Percentiles rank a stretch among this genome's conserved stretches.
These are phyloP conservation scores for Bruchidius siliquastri DNA, from an alignment of 2,888 invertebrate species.

Conservation along the genomic window DNA sequence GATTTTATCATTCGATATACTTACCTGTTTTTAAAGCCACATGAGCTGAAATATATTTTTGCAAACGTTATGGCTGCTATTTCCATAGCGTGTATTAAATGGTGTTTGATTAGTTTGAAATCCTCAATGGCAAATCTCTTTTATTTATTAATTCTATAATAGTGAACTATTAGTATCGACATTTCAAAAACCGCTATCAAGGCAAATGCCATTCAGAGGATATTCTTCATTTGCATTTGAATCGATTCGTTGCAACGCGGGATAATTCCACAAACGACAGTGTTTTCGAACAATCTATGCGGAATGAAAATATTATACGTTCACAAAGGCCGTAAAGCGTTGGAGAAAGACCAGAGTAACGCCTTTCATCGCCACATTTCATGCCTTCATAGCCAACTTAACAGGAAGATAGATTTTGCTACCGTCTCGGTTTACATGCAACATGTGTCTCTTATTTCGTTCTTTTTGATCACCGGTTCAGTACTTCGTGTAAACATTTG, in stretches of 20 bases:
- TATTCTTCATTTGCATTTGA: not conserved
- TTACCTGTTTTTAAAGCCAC: too few species aligned
- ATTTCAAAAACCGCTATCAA: not conserved
- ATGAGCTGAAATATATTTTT: too few species aligned
- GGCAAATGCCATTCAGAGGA: not conserved
- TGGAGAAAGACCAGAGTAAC: not conserved
- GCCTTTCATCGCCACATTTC: not conserved
- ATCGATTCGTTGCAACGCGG: not conserved
- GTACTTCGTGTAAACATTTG: not conserved
- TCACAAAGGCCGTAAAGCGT: not conserved
- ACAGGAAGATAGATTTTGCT: not conserved
- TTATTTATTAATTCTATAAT: too few species aligned
- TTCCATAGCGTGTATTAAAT: too few species aligned
- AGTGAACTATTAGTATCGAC: too few species aligned
- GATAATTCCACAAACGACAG: not conserved
- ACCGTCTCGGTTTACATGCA: not conserved
- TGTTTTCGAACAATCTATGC: not conserved
- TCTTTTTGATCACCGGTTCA: not conserved
- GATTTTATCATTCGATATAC: too few species aligned
- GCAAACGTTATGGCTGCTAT: too few species aligned
- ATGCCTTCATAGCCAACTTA: not conserved
- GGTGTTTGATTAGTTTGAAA: too few species aligned
- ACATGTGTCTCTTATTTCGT: not conserved
- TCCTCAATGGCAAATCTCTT: too few species aligned
- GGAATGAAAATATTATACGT: not conserved